phyloP scores from a whole-genome alignment of 1,140 invertebrate species.

The Drosophila trapezifrons region DNA sequence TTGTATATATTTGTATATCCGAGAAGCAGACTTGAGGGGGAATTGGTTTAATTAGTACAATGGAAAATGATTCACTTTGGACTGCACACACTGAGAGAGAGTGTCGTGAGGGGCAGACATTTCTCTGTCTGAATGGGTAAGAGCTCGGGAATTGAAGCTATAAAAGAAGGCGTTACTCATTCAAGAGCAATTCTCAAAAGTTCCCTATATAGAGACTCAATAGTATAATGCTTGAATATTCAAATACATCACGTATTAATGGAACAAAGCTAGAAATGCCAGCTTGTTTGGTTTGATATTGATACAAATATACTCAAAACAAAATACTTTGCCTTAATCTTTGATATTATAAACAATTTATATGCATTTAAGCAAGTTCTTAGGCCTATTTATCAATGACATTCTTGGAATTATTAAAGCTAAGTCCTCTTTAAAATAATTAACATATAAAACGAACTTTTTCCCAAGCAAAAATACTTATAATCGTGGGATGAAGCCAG shows the following conservation, averaged over 20 bases:
- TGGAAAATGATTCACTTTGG: conserved; percentile 39
- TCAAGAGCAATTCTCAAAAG: too few species aligned
- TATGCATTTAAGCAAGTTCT: background rate
- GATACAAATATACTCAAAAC: background rate
- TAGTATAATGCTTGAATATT: too few species aligned
- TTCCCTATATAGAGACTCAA: background rate
- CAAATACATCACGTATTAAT: too few species aligned
- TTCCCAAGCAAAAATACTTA: background rate
- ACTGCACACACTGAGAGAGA: background rate
- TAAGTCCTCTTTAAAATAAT: background rate
- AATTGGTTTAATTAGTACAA: conserved; percentile 47
- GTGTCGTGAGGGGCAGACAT: conserved; percentile 8
- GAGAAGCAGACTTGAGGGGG: conserved; percentile 8
- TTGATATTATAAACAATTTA: background rate
- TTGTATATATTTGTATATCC: background rate
- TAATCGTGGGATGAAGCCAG: background rate
- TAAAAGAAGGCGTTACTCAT: background rate
- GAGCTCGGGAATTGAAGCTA: background rate
- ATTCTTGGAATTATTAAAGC: background rate
- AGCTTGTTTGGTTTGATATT: background rate
- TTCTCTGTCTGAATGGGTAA: conserved; percentile 12
- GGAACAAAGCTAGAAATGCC: too few species aligned
- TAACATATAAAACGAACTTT: background rate
- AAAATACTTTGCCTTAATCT: background rate
- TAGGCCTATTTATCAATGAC: background rate